phyloP scores from a whole-genome alignment of 2,113 vertebrate genomes.

The Baryphthengus martii region DNA sequence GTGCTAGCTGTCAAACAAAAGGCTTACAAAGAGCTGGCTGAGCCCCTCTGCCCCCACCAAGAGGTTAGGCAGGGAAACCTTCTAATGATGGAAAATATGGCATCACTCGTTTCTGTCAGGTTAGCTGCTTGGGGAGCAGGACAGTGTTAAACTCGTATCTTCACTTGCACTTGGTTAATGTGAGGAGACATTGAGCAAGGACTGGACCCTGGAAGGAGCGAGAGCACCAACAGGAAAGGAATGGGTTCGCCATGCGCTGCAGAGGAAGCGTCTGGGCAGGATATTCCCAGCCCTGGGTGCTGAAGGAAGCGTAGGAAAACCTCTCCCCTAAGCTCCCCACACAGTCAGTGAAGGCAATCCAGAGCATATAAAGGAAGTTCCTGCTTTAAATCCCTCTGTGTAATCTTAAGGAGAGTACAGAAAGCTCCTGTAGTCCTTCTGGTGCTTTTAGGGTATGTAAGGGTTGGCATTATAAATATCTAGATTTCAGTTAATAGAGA shows the following conservation, averaged over 20 bases:
- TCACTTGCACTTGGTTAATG: not conserved
- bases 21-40: not conserved
- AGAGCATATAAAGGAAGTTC: not conserved
- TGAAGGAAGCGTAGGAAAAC: not conserved
- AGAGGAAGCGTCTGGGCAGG: not conserved
- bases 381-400: not conserved
- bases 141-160: not conserved
- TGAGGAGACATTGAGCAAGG: not conserved
- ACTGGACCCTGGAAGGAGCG: not conserved
- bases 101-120: not conserved
- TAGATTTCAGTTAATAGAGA: not conserved
- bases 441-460: not conserved
- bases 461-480: not conserved
- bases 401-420: not conserved
- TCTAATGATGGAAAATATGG: not conserved
- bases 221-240: not conserved
- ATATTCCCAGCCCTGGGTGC: not conserved
- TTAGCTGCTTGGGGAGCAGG: not conserved
- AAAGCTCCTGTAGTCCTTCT: not conserved
- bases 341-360: not conserved
- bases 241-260: not conserved
- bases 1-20: not conserved
- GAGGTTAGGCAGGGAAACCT: not conserved
- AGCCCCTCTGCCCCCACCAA: not conserved
- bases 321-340: not conserved